Percentiles rank a stretch among this genome's conserved stretches.
These are phyloP conservation scores for Cerceris rybyensis DNA, from an alignment of 2,888 invertebrate species.

Conservation along the genomic window DNA sequence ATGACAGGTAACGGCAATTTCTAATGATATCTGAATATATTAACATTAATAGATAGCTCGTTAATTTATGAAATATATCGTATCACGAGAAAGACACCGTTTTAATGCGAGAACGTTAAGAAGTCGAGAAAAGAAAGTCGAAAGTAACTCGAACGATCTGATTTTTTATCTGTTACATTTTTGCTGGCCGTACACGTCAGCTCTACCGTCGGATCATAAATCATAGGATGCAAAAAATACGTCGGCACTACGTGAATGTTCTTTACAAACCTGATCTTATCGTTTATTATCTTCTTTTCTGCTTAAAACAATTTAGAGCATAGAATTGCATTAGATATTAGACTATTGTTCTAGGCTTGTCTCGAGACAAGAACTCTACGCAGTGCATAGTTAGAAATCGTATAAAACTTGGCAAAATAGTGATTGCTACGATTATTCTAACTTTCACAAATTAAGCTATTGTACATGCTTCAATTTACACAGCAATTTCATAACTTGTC, in stretches of 20 bases:
- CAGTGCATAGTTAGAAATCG: too few relatives aligned
- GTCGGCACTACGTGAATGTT: neutral
- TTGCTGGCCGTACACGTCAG: neutral
- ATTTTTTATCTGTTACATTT: neutral
- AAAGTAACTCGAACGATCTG: conserved; percentile 1
- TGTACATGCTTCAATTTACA: too few relatives aligned
- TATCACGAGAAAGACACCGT: neutral
- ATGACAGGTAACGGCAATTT: conserved; percentile 49
- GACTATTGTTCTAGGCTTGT: too few relatives aligned
- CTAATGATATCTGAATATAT: conserved; percentile 26
- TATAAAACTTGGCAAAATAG: too few relatives aligned
- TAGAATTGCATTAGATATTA: too few relatives aligned
- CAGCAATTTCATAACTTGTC: too few relatives aligned
- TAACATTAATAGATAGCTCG: neutral
- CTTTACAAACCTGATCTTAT: neutral
- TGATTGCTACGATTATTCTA: too few relatives aligned
- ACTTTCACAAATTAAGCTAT: too few relatives aligned
- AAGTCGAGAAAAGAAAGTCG: conserved; percentile 2
- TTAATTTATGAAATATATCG: neutral
- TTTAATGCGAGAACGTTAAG: neutral
- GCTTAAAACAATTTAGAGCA: neutral
- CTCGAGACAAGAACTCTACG: too few relatives aligned
- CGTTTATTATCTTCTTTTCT: neutral
- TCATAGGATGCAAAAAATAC: neutral
- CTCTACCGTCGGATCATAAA: neutral